Evolutionary conservation across 2,113 vertebrate genomes (phyloP).

Genomic region (Gobiocypris rarus): DNA sequence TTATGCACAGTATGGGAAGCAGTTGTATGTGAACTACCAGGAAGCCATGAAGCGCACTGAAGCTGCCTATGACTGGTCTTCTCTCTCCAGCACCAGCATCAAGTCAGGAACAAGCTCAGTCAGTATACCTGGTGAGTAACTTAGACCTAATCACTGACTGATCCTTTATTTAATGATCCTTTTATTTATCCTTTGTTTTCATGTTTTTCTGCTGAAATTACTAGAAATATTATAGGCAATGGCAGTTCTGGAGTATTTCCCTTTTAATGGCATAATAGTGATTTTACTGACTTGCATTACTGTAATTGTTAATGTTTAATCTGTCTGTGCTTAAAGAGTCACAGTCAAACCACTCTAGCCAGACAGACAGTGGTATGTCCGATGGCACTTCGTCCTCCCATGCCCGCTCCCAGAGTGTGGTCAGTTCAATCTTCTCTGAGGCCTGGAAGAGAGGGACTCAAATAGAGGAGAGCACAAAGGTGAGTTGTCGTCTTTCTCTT

Average conservation of each 20-base stretch:
- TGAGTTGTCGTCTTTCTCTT: slow-evolving; percentile 62
- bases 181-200: neutral
- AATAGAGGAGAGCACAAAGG: slow-evolving; percentile 93
- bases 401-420: slow-evolving; percentile 91
- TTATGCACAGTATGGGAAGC: slow-evolving; percentile 87
- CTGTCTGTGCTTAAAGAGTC: slow-evolving; percentile 79
- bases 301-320: neutral
- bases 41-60: slow-evolving; percentile 96
- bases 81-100: slow-evolving; percentile 94
- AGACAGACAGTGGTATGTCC: slow-evolving; percentile 93
- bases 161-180: neutral
- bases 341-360: slow-evolving; percentile 93
- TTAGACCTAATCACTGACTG: neutral
- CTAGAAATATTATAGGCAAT: neutral
- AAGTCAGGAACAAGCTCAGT: slow-evolving; percentile 94
- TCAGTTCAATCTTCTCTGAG: slow-evolving; percentile 98
- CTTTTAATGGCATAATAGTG: neutral
- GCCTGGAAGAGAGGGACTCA: slow-evolving; percentile 98
- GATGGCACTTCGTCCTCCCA: slow-evolving; percentile 87
- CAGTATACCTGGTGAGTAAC: slow-evolving; percentile 87
- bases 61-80: slow-evolving; percentile 94
- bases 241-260: neutral
- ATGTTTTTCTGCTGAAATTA: neutral
- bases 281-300: slow-evolving; percentile 7
- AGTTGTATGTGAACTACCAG: slow-evolving; percentile 94